Evolutionary conservation across 2,888 invertebrate species (phyloP), one percentile per base, ranked within the genome.

Genomic region (Callyntrura guangdongensis): DNA sequence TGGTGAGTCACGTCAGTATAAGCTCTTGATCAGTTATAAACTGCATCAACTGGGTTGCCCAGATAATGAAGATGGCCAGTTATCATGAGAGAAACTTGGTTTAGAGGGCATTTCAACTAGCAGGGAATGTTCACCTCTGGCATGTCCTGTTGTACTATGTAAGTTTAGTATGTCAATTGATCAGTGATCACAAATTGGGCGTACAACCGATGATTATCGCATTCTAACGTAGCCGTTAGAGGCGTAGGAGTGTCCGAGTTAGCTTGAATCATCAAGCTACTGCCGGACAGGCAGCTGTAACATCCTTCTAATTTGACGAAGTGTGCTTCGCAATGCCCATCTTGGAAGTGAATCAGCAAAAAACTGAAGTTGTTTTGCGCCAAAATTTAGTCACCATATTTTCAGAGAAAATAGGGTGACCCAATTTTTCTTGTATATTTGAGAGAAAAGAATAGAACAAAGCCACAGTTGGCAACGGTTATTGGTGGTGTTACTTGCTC

Each of bases 271-370:
- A 83, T 72, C 1, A 91, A 53, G 0, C n/a, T 86, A 8, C 53
- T 45, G 9, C 89, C 89, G 0, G 14, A 0, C 0, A 83, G 3
- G 27, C 89, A 91, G 45, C 17, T 0, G 49, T 89, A 91, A 49
- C 86, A 91, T 25, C 89, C 91, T 14, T 81, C 82, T 9, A 90
- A 3, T 45, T 87, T 91, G 14, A 91, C 67, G 12, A 87, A 74
- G n/a, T 8, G 12, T 0, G 79, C 87, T 1, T 22, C 36, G 25
- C 91, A 91, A 3, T 1, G 12, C 0, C 64, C 61, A 0, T 47
- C 12, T 77, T 83, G 67, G 0, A 25, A 45, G 3, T n/a, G n/a
- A n/a, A n/a, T 49, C 20, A 14, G 83, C 64, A 0, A 45, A 56
- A 0, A 90, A 20, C 14, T 17, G 3, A 1, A 86, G n/a, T 1